Conservation (phyloP, 1,140 invertebrate species). For the Steinernema khuongi region DNA sequence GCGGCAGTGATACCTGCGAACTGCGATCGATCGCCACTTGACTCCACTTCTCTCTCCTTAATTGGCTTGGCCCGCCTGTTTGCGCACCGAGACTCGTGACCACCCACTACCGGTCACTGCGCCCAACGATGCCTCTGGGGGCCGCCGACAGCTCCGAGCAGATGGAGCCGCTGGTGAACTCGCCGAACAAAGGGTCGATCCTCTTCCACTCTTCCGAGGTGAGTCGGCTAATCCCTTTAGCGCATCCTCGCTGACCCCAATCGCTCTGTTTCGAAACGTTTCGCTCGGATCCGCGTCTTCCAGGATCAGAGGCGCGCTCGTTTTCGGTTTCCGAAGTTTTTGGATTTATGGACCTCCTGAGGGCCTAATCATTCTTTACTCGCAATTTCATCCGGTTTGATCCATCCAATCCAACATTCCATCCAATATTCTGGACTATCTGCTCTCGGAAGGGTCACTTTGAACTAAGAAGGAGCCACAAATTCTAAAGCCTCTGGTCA, state of each 20-base stretch:
- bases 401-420: no score
- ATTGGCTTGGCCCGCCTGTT: not conserved
- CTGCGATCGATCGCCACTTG: not conserved
- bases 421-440: no score
- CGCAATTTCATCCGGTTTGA: no score
- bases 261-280: not conserved
- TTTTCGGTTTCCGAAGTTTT: no score
- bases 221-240: slow-evolving; percentile 6
- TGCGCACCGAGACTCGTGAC: not conserved
- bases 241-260: not conserved
- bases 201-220: not conserved
- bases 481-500: no score
- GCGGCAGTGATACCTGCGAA: not conserved
- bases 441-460: no score
- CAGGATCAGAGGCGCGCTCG: no score
- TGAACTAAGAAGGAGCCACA: no score
- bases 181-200: not conserved
- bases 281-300: not conserved
- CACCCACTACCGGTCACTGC: not conserved
- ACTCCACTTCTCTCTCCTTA: not conserved
- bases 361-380: no score
- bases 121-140: not conserved
- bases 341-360: no score
- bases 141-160: not conserved
- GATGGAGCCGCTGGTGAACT: not conserved